Base-by-base conservation (phyloP, 2,888 invertebrate genomes). In the Aproaerema taeniolella region DNA sequence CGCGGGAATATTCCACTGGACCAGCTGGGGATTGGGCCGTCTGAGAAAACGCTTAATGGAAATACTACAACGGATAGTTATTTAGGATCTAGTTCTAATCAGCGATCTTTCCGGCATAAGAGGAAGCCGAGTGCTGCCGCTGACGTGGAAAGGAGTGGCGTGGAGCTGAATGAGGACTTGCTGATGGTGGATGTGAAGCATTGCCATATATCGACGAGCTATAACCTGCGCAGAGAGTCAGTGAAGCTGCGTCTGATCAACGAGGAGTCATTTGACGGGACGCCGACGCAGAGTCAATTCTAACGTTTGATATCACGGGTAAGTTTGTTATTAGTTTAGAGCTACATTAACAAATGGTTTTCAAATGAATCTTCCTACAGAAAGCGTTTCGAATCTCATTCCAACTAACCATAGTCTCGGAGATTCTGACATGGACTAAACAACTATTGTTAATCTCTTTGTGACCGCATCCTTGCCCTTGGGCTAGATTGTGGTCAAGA, bases 1-100 rank as follows among this genome's bases (percentile, higher is more conserved):
- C 59, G 85, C 20, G 73, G 74, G 1, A 83, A 78, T 34, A 81
- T 86, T 42, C 82, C 74, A 39, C 49, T 85, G 48, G 89, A 92
- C 76, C 82, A 87, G 48, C 54, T 85, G 36, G 86, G 80, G 4
- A 88, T 87, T 29, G 90, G 89, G 68, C 86, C 88, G 25, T 89
- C 91, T 5, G 93, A 93, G 66, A 88, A 92, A 55, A 91, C 92
- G 7, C 93, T 92, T 57, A 94, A 93, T 60, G 93, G 93, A 1
- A 92, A 91, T 54, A 92, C 91, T 53, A 92, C 92, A 46, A 93
- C 93, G 3, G 91, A 92, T 55, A 89, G 88, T 46, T 82, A 90
- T 49, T 69, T 91, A 51, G 88, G 89, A 2, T 88, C 88, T 0
- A 89, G 89, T 44, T 82, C 89, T 29, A 74, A 88, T 48, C 70